Base-by-base conservation (phyloP, 2,888 invertebrate species). In the Chrysodeixis includens region DNA sequence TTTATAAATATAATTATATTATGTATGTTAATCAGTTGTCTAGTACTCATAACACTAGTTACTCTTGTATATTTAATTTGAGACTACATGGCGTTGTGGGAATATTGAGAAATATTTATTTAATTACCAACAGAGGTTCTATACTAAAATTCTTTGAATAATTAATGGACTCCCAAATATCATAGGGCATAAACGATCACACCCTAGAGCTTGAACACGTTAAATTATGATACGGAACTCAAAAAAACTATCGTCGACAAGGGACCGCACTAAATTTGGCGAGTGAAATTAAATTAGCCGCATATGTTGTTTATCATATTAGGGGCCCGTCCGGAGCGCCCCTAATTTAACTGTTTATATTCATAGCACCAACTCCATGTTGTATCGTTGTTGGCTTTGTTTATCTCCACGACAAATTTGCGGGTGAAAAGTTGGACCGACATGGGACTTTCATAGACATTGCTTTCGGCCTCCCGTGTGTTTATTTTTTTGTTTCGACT, bases 331-430 rank as follows among this genome's bases (percentile, higher is more conserved):
- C 76, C 73, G 73, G 64, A 60, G 73, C 81, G 79, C 81, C 74
- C 88, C 89, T 94, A 94, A 94, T 94, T 93, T 86, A 85, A 91
- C 92, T 91, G 93, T 94, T 94, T 93, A 93, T 93, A 94, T 94
- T 93, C 94, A 94, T 93, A 88, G 86, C 88, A 85, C 83, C 83
- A 77, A 85, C 85, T 86, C 78, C 79, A 80, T 86, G 87, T 81
- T 84, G 86, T 88, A 85, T 86, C 85, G 90, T 83, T 84, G 83
- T 72, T 78, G 79, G 87, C 84, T 88, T 89, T 91, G 90, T 92
- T 93, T 92, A 93, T 93, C 90, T 90, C 89, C 82, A 85, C 87
- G 89, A 91, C 89, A 89, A 90, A 90, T 91, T 92, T 89, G 88
- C 83, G 83, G 83, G 75, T 83, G 83, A 88, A 90, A 91, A 92